These are phyloP conservation scores for Pycnonotus jocosus DNA, from an alignment of 2,113 vertebrate genomes.

Conservation along the genomic window DNA sequence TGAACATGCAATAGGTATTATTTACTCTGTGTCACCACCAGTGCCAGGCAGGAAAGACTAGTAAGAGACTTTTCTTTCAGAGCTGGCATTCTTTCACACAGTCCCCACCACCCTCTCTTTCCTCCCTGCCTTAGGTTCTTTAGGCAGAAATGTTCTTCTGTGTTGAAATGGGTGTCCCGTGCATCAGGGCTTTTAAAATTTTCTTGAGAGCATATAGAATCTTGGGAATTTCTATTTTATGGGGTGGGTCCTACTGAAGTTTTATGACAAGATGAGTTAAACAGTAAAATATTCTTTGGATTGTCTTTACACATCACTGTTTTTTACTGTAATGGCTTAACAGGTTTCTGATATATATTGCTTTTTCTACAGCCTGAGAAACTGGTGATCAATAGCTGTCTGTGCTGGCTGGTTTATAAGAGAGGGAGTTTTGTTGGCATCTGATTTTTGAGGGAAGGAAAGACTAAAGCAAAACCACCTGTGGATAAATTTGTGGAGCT, in stretches of 20 bases:
- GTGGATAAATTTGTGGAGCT: background rate
- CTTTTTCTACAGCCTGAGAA: background rate
- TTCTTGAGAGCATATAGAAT: background rate
- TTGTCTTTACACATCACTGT: background rate
- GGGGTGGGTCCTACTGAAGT: background rate
- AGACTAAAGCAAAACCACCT: background rate
- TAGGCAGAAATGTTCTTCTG: background rate
- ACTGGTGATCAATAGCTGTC: background rate
- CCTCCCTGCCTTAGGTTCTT: background rate
- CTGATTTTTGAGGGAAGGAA: background rate
- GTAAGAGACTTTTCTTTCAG: background rate
- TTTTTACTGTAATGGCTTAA: background rate
- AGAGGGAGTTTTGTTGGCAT: background rate
- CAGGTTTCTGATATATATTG: background rate
- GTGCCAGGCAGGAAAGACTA: background rate
- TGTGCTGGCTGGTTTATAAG: background rate
- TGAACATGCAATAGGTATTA: background rate
- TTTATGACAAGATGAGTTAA: slow-evolving; percentile 10
- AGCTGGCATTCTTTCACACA: background rate
- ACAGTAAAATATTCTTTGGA: background rate
- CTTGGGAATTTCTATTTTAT: background rate
- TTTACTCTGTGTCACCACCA: slow-evolving; percentile 21
- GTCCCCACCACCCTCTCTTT: background rate
- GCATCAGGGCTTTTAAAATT: background rate
- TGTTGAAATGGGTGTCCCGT: background rate